Evolutionary conservation across 1,140 invertebrate genomes (phyloP).

Genomic region (Watersipora subatra): DNA sequence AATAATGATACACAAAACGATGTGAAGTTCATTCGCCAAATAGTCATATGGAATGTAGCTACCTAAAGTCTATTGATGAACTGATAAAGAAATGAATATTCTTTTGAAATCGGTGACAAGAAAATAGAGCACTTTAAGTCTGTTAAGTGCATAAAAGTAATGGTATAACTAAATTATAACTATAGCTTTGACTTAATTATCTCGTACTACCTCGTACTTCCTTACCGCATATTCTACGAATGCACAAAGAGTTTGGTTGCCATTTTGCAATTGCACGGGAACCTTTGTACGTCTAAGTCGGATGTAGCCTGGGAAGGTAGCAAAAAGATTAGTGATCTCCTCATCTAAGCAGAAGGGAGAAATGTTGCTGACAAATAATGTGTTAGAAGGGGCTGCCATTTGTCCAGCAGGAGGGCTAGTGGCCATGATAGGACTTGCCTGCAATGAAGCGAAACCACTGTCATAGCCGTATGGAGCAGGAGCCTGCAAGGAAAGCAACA

Average conservation of each 20-base stretch:
- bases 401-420: background rate
- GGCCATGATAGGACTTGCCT: background rate
- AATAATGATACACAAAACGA: too few relatives aligned
- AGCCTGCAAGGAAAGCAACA: too few relatives aligned
- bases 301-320: background rate
- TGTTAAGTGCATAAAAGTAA: background rate
- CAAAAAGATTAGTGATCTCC: slow-evolving; percentile 89
- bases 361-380: slow-evolving; percentile 90
- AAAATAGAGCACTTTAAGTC: background rate
- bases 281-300: background rate
- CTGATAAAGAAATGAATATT: background rate
- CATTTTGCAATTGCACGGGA: background rate
- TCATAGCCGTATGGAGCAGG: too few relatives aligned
- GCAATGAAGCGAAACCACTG: too few relatives aligned
- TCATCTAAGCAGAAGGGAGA: slow-evolving; percentile 87
- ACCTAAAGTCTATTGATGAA: too few relatives aligned
- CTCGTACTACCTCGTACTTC: background rate
- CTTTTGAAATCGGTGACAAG: background rate
- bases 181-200: background rate
- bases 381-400: slow-evolving; percentile 62
- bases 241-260: background rate
- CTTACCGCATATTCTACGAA: slow-evolving; percentile 3
- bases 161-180: background rate
- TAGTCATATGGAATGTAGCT: too few relatives aligned
- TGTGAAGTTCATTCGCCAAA: too few relatives aligned